A percentile compares a stretch with the other conserved stretches of the same genome.
phyloP scores from a whole-genome alignment of 1,140 invertebrate genomes.

The Pollicipes pollicipes region DNA sequence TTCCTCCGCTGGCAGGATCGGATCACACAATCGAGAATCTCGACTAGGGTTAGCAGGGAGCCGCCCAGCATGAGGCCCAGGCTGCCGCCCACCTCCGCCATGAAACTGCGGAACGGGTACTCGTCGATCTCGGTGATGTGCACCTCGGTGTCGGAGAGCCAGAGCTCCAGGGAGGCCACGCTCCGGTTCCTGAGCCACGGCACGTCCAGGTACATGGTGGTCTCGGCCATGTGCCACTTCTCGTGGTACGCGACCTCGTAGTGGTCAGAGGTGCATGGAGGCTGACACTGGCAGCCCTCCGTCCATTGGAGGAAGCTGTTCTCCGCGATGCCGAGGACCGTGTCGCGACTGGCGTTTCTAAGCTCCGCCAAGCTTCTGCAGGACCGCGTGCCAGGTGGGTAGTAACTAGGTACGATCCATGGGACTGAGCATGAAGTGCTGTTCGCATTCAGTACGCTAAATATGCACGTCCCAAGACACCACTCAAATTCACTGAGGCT shows the following conservation, averaged over 20 bases:
- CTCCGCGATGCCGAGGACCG: neutral
- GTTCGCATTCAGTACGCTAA: too few relatives aligned
- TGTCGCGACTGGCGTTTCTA: too few relatives aligned
- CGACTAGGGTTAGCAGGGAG: neutral
- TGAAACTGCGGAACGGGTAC: neutral
- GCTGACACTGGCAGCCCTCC: neutral
- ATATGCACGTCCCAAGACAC: too few relatives aligned
- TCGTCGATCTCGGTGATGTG: neutral
- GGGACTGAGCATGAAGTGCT: neutral
- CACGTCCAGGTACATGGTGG: neutral
- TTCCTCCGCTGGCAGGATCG: too few relatives aligned
- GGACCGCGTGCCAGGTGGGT: too few relatives aligned
- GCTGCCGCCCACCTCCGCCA: neutral
- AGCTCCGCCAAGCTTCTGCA: neutral
- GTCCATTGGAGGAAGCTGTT: neutral
- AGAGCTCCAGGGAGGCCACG: neutral
- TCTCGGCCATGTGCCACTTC: neutral
- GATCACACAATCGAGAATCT: neutral
- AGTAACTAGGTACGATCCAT: neutral
- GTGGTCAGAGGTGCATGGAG: neutral
- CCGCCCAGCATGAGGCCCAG: neutral
- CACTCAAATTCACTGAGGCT: too few relatives aligned
- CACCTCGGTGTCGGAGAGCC: neutral
- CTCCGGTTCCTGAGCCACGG: neutral
- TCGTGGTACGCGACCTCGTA: neutral